Base-by-base conservation (phyloP, 2,113 vertebrate species). In the Zosterops lateralis region DNA sequence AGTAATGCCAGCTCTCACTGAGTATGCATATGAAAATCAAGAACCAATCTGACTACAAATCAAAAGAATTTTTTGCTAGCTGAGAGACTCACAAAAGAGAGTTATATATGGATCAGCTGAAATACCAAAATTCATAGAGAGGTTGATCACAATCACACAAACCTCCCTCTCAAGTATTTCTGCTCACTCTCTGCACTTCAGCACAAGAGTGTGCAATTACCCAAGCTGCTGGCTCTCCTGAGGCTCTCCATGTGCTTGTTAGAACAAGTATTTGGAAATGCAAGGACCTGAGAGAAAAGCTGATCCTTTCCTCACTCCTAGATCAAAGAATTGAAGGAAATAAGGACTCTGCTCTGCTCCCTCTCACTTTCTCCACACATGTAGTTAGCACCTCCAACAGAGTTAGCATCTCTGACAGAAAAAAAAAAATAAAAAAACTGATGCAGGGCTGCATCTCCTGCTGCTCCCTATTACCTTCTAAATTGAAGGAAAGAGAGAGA, bases 291-390 rank as follows among this genome's bases (percentile, higher is more conserved):
- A 92, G 26, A 36, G 48, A 79, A 92, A 87, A 89, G 10, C 50
- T 47, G 65, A 89, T 82, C 29, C 18, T 29, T 80, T 66, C 66
- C 48, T 68, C 45, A 56, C 26, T 73, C 28, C 24, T 50, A 85
- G 28, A 76, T 93, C 62, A 91, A 94, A 87, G 29, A 73, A 29
- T 26, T 10, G 4, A 93, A 87, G 38, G 25, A 91, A 79, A 89
- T 61, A 56, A 84, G 73, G 73, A 93, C 42, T 26, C 1, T 44
- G 12, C 64, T 62, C 32, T 51, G 17, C 44, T 91, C 92, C 75
- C 32, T 76, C 42, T 76, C 20, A 54, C 79, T 87, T 58, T 84
- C 71, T 84, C 42, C 67, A 77, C 5, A 51, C 44, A 67, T 36
- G 44, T n/a, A 71, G 83, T 48, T 86, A 77, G n/a, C n/a, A 42